Evolutionary conservation across 2,797 vertebrate species (phyloP), one percentile per base, ranked within the genome.

Genomic region (Varecia variegata): DNA sequence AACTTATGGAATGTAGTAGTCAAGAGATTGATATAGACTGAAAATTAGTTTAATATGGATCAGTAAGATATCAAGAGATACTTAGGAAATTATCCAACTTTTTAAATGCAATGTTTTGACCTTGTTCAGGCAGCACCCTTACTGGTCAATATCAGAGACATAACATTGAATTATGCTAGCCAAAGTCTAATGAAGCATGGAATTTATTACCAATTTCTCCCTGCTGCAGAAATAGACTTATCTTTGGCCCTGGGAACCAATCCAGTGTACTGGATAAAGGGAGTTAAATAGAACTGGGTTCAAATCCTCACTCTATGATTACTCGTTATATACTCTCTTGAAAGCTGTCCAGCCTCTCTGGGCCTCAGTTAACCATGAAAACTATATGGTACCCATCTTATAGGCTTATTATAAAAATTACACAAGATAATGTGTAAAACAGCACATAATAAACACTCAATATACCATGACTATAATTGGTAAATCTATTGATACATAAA

Each of bases 401-500:
- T 32, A 25, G 21, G 30, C 54, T 68, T 77, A 38, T 35, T 73
- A 20, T 90, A 71, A 90, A 45, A 91, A 65, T 58, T 88, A 45
- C 40, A 88, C 4, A 67, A 10, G 18, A 20, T 58, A 58, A 81
- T 32, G 15, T 40, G 30, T 71, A 76, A 95, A 90, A 23, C n/a
- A 56, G 47, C 81, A 90, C 14, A 23, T 79, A 71, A 40, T 79
- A 88, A 80, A 77, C 45, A 43, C 45, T 77, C 27, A 89, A 3
- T 35, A 74, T 77, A 32, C 45, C 3, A 0, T 85, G 76, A n/a
- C 40, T 52, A 7, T 91, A 68, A 67, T 54, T 83, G 32, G 47
- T 92, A 81, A 88, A 50, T 35, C 32, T 91, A n/a, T 58, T n/a
- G 35, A 86, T 85, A 71, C 65, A 77, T 18, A 97, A 88, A 92